A percentile compares a stretch with the other conserved stretches of the same genome.
Evolutionary conservation across 2,888 invertebrate genomes (phyloP).

Genomic region (Gibbula magus): DNA sequence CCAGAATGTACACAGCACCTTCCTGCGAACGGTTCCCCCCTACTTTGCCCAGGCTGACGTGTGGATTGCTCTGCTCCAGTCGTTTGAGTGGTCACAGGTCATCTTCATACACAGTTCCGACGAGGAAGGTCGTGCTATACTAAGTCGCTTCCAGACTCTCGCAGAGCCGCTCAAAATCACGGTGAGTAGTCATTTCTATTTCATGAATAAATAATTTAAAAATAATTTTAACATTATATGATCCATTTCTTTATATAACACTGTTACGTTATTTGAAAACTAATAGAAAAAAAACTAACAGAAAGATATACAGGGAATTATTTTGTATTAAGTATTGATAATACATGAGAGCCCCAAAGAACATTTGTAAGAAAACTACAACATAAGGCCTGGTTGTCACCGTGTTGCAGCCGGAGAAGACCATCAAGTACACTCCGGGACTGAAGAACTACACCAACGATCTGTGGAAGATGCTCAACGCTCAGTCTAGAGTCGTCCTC

Average conservation of each 20-base stretch:
- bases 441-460: constrained; percentile 88
- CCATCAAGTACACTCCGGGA: constrained; percentile 94
- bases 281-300: too few relatives aligned
- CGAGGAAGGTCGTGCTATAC: constrained; percentile 93
- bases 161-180: constrained; percentile 95
- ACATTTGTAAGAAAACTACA: too few relatives aligned
- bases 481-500: constrained; percentile 92
- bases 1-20: constrained; percentile 96
- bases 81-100: constrained; percentile 84
- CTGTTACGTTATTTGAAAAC: too few relatives aligned
- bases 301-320: too few relatives aligned
- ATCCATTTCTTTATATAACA: too few relatives aligned
- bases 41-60: constrained; percentile 99
- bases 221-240: background rate
- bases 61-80: constrained; percentile 94
- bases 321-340: too few relatives aligned
- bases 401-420: constrained; percentile 91
- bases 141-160: constrained; percentile 93
- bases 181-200: constrained; percentile 77
- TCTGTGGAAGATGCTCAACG: constrained; percentile 86
- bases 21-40: constrained; percentile 96
- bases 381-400: too few relatives aligned
- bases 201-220: background rate
- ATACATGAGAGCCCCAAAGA: too few relatives aligned
- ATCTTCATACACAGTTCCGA: constrained; percentile 97